Evolutionary conservation across 2,888 invertebrate genomes (phyloP), one percentile per base, ranked within the genome.

Genomic region (Scaptomyza polygonia): DNA sequence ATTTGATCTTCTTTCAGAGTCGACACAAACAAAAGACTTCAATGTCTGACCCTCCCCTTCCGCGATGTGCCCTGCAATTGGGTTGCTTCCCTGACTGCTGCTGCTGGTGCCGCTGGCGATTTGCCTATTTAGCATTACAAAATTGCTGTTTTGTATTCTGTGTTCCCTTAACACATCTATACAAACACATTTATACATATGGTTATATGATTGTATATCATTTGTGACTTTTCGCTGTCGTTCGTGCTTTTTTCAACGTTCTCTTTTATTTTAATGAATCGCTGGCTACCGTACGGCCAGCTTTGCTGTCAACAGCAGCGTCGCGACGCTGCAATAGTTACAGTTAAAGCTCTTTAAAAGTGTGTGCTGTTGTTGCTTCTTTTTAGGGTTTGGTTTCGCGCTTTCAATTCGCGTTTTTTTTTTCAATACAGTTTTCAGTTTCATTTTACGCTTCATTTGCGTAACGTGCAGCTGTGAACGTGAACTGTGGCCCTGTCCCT

Each of bases 221-320:
- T 77, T 67, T 67, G 54, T 61, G 53, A 58, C 39, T 68, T 76
- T 77, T 87, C 57, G 79, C 82, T 85, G 86, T 70, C 79, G 88
- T 82, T 88, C 86, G 88, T 82, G 82, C 83, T 86, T 82, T 87
- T 87, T 82, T 45, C 83, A 75, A 65, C 51, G 66, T 82, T 86
- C 76, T 82, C 79, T 86, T 82, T 86, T 62, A 79, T 63, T 79
- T 86, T 59, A 79, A 74, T 78, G 69, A 74, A 64, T 69, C 58
- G 65, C 73, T 69, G 74, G 69, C 75, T 78, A 70, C 74, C 59
- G 75, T 78, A 34, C 59, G 48, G 25, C 48, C 52, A 12, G 25
- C 34, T 67, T 25, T 63, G 61, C 39, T 59, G 34, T 40, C 53
- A 65, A 30, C 43, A 47, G 52, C 66, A 34, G 27, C 11, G 49